Conservation (phyloP, 2,113 vertebrate species). For the Paradisaea rubra region DNA sequence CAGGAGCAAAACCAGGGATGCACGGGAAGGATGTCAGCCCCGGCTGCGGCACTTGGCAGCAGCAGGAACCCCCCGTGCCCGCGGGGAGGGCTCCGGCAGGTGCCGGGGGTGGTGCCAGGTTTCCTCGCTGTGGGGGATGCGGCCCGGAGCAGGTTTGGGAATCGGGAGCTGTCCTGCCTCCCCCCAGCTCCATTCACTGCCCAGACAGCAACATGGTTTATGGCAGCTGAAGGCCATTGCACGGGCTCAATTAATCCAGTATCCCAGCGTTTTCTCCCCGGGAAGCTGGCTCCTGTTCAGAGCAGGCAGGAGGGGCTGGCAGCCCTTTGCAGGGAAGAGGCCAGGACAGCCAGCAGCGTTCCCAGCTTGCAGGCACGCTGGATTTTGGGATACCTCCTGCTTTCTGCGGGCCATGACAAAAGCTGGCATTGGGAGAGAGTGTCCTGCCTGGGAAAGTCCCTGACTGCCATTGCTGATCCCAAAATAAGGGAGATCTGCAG, state of each 20-base stretch:
- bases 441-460: not conserved
- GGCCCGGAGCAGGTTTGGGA: not conserved
- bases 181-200: constrained; percentile 2
- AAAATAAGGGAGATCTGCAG: not conserved
- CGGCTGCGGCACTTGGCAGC: rapidly evolving
- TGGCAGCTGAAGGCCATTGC: constrained; percentile 20
- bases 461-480: rapidly evolving
- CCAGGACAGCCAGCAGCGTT: not conserved
- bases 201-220: constrained; percentile 42
- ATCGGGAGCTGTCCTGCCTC: not conserved
- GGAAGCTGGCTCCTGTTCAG: constrained; percentile 52
- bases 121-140: not conserved
- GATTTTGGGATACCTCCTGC: not conserved
- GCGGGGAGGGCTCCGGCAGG: rapidly evolving
- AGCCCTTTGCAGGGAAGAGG: not conserved
- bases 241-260: not conserved
- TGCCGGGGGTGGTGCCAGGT: not conserved
- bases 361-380: not conserved
- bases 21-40: rapidly evolving
- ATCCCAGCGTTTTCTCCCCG: not conserved
- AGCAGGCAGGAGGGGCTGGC: constrained; percentile 27
- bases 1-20: not conserved
- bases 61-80: not conserved
- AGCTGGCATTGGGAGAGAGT: not conserved
- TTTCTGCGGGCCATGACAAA: not conserved